Conservation (phyloP, 2,113 vertebrate genomes). For the Pandion haliaetus region DNA sequence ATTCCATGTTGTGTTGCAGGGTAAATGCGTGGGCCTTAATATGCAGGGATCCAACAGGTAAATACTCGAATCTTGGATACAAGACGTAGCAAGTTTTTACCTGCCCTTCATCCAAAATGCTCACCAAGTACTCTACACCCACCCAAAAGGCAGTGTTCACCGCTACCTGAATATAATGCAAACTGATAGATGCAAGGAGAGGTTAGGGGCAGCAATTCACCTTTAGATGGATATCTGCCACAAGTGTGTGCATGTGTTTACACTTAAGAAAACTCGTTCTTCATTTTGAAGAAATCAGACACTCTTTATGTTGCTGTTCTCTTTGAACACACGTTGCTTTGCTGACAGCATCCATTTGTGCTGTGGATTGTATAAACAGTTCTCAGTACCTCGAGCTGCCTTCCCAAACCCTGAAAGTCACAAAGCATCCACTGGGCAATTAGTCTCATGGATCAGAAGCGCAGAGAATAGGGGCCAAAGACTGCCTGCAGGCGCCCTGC, state of each 20-base stretch:
- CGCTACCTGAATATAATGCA: conserved; percentile 3
- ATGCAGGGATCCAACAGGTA: conserved; percentile 61
- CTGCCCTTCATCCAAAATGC: conserved; percentile 52
- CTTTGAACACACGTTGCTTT: not conserved
- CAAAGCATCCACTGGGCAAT: not conserved
- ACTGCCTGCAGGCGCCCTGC: not conserved
- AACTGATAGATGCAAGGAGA: not conserved
- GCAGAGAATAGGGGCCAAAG: not conserved
- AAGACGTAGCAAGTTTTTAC: conserved; percentile 60
- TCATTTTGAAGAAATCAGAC: not conserved
- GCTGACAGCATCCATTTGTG: conserved; percentile 7
- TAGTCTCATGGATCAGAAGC: not conserved
- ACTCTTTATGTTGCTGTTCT: not conserved
- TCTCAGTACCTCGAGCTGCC: not conserved
- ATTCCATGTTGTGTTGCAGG: conserved; percentile 33
- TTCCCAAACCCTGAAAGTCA: not conserved
- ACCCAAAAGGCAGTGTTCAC: conserved; percentile 12
- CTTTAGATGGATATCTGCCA: not conserved
- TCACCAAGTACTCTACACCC: conserved; percentile 18
- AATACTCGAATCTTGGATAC: conserved; percentile 59
- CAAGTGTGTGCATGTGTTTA: not conserved
- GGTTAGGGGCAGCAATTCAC: not conserved
- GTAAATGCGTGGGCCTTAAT: conserved; percentile 53
- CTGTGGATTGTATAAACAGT: not conserved
- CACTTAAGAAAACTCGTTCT: not conserved